These are phyloP conservation scores for Bhutanitis thaidina DNA, from an alignment of 2,888 invertebrate species.

Conservation along the genomic window DNA sequence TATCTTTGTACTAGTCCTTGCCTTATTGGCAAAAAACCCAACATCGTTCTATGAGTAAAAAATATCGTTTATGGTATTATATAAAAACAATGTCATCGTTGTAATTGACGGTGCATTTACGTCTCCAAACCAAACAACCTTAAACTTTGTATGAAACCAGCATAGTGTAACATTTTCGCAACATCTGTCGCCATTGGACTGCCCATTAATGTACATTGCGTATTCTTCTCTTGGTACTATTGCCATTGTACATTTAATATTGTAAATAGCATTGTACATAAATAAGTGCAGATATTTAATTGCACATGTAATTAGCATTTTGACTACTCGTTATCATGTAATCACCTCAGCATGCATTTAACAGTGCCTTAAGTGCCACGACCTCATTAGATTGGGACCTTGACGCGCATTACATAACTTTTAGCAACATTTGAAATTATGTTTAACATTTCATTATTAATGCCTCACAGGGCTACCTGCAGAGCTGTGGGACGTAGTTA, in stretches of 20 bases:
- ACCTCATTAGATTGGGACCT: slow-evolving; percentile 5
- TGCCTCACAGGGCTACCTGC: neutral
- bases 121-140: neutral
- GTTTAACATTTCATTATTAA: neutral
- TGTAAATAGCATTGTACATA: slow-evolving; percentile 1
- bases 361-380: neutral
- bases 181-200: neutral
- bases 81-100: too few relatives aligned
- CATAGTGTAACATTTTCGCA: neutral
- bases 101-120: too few relatives aligned
- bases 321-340: slow-evolving; percentile 1
- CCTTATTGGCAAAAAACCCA: too few relatives aligned
- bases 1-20: too few relatives aligned
- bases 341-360: neutral
- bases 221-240: neutral
- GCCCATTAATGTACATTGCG: neutral
- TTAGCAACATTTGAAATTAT: neutral
- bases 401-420: neutral
- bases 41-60: too few relatives aligned
- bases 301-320: slow-evolving; percentile 1
- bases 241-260: neutral
- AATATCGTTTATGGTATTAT: too few relatives aligned
- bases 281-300: neutral
- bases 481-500: too few relatives aligned
- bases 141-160: neutral